Percentiles rank a stretch among this genome's conserved stretches.
Conservation (phyloP, 2,797 vertebrate species). For the Notoglanidium macrostoma region DNA sequence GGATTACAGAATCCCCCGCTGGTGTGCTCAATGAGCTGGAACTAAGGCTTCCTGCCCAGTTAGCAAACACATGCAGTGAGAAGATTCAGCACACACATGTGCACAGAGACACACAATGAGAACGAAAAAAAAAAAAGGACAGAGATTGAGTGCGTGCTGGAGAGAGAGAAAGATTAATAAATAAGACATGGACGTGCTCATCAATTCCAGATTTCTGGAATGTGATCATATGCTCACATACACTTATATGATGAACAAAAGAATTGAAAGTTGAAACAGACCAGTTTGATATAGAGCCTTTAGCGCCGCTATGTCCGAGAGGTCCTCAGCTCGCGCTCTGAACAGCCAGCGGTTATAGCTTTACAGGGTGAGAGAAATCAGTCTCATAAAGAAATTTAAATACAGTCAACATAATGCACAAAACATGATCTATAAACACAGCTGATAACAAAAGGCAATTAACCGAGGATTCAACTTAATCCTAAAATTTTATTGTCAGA, state of each 20-base stretch:
- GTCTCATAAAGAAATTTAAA: neutral
- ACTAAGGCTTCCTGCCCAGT: slow-evolving; percentile 51
- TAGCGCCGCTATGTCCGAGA: slow-evolving; percentile 94
- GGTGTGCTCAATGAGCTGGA: slow-evolving; percentile 40
- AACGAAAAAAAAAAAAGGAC: neutral
- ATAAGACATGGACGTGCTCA: neutral
- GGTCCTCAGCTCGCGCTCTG: slow-evolving; percentile 92
- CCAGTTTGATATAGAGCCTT: slow-evolving; percentile 98
- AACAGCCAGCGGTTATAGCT: slow-evolving; percentile 97
- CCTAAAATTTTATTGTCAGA: neutral
- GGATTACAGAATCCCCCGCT: slow-evolving; percentile 54
- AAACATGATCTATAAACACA: neutral
- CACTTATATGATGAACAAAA: neutral
- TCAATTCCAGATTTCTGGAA: slow-evolving; percentile 34
- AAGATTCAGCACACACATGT: slow-evolving; percentile 46
- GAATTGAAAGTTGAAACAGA: slow-evolving; percentile 63
- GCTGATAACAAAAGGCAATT: neutral
- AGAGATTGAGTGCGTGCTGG: slow-evolving; percentile 16
- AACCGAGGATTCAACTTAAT: neutral
- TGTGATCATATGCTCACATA: neutral
- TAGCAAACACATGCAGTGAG: slow-evolving; percentile 47
- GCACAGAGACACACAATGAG: slow-evolving; percentile 35
- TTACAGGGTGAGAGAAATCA: slow-evolving; percentile 28
- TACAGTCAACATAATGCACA: neutral
- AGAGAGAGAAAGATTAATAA: slow-evolving; percentile 21